Base-by-base conservation (phyloP, 1,140 invertebrate species). In the Drosophila ficusphila region DNA sequence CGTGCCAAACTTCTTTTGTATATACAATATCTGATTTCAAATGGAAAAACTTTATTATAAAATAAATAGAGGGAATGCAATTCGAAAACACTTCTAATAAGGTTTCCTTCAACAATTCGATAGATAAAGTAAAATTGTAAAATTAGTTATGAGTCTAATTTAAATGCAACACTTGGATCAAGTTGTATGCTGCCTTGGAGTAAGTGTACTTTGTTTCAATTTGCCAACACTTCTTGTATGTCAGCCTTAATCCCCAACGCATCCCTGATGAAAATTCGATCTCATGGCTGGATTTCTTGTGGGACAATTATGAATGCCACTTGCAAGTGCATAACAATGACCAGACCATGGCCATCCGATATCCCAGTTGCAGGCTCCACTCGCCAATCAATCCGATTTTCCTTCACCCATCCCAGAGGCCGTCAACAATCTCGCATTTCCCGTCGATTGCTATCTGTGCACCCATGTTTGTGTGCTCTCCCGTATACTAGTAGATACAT, bases 301-400 rank as follows among this genome's bases (percentile, higher is more conserved):
- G 46, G 56, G 27, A 52, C 68, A 72, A 61, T 72, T 73, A 73
- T 73, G 56, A 72, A 72, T 72, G 69, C 69, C 39, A 62, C 47
- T 60, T 61, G 68, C 69, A 62, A 72, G 64, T 69, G 68, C 54
- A 72, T 58, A 44, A 61, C 68, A 62, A 58, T 38, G 38, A 6
- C 39, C 14, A 8, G 31, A 12, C 39, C 16, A 8, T n/a, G 11
- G 14, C 16, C 27, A 27, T 34, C 19, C 48, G 23, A 53, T 42
- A 57, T 41, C 36, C 16, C 9, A 27, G 25, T 39, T 36, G 36
- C 31, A 19, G 18, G 44, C 46, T 51, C 25, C 68, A 51, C 69
- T 72, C 53, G 73, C 47, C 69, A 73, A 73, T 73, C 69, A 73
- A 73, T 73, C 69, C 69, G 56, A 62, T 62, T 73, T 72, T 49